Conservation (phyloP, 1,140 invertebrate species). For the Akabosia matsudoensis region DNA sequence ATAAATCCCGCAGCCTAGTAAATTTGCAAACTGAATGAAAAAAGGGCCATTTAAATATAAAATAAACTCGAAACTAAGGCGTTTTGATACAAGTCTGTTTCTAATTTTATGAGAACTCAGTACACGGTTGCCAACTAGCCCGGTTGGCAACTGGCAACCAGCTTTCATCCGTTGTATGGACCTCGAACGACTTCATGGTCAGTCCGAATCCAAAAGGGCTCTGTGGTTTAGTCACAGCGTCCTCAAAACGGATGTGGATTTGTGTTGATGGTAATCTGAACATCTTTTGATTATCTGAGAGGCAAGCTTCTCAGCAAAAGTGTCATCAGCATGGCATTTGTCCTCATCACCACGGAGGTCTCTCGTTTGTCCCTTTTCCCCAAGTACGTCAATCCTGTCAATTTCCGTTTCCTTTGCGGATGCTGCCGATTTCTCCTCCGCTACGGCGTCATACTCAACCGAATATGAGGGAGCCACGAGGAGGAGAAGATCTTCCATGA, state of each 20-base stretch:
- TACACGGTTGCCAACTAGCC: neutral
- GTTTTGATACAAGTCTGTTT: neutral
- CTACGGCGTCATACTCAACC: slow-evolving; percentile 81
- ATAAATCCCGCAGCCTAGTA: neutral
- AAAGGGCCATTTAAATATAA: neutral
- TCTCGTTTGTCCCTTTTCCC: slow-evolving; percentile 32
- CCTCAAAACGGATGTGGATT: no score
- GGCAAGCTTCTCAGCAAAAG: slow-evolving; percentile 89
- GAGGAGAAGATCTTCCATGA: slow-evolving; percentile 82
- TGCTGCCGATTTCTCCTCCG: slow-evolving; percentile 74
- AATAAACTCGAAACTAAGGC: neutral
- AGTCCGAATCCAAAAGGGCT: neutral
- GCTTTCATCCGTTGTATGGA: neutral
- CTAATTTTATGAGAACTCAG: neutral
- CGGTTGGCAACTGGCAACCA: neutral
- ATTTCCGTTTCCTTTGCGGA: slow-evolving; percentile 80
- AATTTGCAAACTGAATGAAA: neutral
- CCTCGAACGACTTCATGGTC: neutral
- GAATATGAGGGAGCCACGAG: slow-evolving; percentile 83
- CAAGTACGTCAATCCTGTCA: slow-evolving; percentile 47
- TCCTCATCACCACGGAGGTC: no score
- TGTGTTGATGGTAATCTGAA: slow-evolving; percentile 85
- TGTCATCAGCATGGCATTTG: slow-evolving; percentile 70
- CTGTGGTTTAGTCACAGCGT: neutral
- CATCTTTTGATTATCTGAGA: slow-evolving; percentile 94